phyloP scores from a whole-genome alignment of 2,888 invertebrate species.

The Siphlonurus alternatus region DNA sequence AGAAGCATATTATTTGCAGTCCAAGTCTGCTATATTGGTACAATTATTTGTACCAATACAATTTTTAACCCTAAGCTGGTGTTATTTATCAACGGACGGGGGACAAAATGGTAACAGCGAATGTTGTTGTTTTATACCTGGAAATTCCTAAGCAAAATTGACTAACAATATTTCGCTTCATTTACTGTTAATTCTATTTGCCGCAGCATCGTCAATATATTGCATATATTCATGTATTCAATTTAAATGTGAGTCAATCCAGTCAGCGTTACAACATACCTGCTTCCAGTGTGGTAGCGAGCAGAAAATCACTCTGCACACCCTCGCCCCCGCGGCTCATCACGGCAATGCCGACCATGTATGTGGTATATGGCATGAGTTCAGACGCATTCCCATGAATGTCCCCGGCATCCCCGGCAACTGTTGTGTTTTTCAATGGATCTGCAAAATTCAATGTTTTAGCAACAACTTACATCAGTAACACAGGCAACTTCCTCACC shows the following conservation, averaged over 20 bases:
- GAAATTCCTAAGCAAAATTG: too few relatives aligned
- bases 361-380: constrained; percentile 57
- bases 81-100: too few relatives aligned
- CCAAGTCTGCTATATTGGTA: too few relatives aligned
- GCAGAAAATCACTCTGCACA: constrained; percentile 37
- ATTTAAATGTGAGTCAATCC: neutral
- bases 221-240: neutral
- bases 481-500: constrained; percentile 17
- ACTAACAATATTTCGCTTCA: too few relatives aligned
- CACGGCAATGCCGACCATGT: constrained; percentile 50
- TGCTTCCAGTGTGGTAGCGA: constrained; percentile 52
- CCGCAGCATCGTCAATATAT: constrained; percentile 11
- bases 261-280: constrained; percentile 25
- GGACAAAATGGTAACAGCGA: too few relatives aligned
- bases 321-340: constrained; percentile 34
- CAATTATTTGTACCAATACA: too few relatives aligned
- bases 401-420: constrained; percentile 20
- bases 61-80: too few relatives aligned
- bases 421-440: constrained; percentile 7
- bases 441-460: neutral
- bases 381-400: constrained; percentile 22
- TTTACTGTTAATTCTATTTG: too few relatives aligned
- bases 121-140: too few relatives aligned
- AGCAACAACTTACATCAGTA: neutral
- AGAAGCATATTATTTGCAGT: too few relatives aligned